Evolutionary conservation across 1,140 invertebrate species (phyloP).

Genomic region (Drosophila lacteicornis): DNA sequence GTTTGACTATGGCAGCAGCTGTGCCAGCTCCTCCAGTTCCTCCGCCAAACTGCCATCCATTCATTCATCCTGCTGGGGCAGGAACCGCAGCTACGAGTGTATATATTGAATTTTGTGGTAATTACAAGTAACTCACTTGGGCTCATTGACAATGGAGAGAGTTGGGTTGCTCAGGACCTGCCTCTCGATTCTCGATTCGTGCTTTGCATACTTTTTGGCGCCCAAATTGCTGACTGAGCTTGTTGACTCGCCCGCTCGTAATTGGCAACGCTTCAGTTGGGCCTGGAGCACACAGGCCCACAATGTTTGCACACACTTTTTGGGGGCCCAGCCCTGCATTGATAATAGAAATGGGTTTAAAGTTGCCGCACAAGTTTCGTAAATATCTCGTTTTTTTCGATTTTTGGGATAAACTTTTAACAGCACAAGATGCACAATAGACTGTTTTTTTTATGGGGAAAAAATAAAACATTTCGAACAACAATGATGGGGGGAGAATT

Average conservation of each 20-base stretch:
- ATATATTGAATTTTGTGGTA: constrained; percentile 81
- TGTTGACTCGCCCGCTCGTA: constrained; percentile 71
- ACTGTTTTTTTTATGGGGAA: not conserved
- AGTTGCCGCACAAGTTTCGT: constrained; percentile 31
- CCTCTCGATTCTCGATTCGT: constrained; percentile 2
- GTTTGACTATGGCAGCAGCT: constrained; percentile 66
- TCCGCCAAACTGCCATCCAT: not conserved
- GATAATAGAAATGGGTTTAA: constrained; percentile 61
- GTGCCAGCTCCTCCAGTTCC: constrained; percentile 1
- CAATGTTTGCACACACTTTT: constrained; percentile 59
- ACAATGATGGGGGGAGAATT: not conserved
- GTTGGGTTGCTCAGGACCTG: not conserved
- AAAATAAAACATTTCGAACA: not conserved
- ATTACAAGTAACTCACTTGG: constrained; percentile 80
- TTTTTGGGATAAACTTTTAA: constrained; percentile 22
- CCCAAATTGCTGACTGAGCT: constrained; percentile 70
- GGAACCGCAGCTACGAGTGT: constrained; percentile 49
- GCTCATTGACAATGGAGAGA: constrained; percentile 53
- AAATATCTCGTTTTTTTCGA: constrained; percentile 2
- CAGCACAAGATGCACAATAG: constrained; percentile 6
- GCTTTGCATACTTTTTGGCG: constrained; percentile 72
- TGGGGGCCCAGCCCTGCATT: constrained; percentile 41
- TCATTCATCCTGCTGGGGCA: not conserved
- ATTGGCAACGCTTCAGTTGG: constrained; percentile 64
- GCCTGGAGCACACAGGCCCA: constrained; percentile 5